Evolutionary conservation across 2,888 invertebrate species (phyloP).

Genomic region (Amorpha juglandis): DNA sequence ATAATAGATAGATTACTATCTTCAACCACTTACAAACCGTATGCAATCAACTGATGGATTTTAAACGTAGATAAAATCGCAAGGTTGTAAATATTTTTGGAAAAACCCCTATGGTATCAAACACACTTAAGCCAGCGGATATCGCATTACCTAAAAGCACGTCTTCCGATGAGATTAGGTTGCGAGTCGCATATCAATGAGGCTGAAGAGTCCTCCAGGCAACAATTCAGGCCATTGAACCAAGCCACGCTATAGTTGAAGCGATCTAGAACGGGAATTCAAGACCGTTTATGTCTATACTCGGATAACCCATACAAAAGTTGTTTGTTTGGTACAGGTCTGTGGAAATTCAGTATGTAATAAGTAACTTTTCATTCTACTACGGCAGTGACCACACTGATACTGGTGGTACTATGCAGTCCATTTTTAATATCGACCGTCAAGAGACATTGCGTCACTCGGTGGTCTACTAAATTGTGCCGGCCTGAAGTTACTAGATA

Average conservation of each 20-base stretch:
- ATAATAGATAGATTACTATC: not conserved
- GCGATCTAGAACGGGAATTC: slow-evolving; percentile 22
- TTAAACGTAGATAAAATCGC: not conserved
- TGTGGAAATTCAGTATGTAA: too few species aligned
- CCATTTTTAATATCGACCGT: too few species aligned
- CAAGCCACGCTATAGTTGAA: slow-evolving; percentile 30
- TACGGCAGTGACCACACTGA: too few species aligned
- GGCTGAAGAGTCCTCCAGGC: slow-evolving; percentile 39
- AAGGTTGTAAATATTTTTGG: not conserved
- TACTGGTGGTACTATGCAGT: too few species aligned
- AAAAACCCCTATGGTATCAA: not conserved
- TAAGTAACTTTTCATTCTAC: too few species aligned
- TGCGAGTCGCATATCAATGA: slow-evolving; percentile 53
- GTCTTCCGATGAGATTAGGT: slow-evolving; percentile 39
- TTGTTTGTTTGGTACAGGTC: not conserved
- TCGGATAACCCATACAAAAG: not conserved
- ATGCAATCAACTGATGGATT: not conserved
- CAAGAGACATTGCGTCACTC: too few species aligned
- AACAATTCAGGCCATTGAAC: slow-evolving; percentile 44
- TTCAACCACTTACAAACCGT: slow-evolving; percentile 1
- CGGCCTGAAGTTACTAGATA: too few species aligned
- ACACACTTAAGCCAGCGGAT: slow-evolving; percentile 13
- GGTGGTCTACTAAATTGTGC: too few species aligned
- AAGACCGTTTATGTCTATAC: slow-evolving; percentile 1
- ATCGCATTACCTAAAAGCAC: slow-evolving; percentile 23